Percentiles rank a stretch among this genome's conserved stretches.
Evolutionary conservation across 2,888 invertebrate genomes (phyloP).

Genomic region (Oscheius sp.): DNA sequence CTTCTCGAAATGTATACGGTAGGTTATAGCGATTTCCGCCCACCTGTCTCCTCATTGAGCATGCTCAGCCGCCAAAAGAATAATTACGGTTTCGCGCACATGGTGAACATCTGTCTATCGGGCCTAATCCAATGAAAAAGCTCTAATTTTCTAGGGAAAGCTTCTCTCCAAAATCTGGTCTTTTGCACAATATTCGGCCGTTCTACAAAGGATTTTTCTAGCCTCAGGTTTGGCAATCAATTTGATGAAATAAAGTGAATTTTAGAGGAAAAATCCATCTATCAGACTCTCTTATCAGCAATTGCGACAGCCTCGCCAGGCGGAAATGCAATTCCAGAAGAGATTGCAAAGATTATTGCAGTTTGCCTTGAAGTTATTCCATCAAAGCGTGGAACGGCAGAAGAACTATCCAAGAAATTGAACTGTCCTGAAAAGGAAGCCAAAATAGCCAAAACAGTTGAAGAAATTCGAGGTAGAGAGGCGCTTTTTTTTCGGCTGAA

Average conservation of each 20-base stretch:
- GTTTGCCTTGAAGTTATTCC: neutral
- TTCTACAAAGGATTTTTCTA: slow-evolving; percentile 23
- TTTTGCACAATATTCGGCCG: slow-evolving; percentile 34
- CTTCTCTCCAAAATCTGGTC: slow-evolving; percentile 30
- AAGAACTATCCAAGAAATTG: too few species aligned
- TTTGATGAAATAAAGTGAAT: neutral
- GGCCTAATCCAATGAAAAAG: neutral
- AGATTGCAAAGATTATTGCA: neutral
- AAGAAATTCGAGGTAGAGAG: slow-evolving; percentile 14
- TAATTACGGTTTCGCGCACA: too few species aligned
- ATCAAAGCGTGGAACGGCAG: too few species aligned
- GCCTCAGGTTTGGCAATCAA: slow-evolving; percentile 2
- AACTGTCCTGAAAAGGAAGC: neutral
- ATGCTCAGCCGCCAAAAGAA: too few species aligned
- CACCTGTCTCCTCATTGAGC: too few species aligned
- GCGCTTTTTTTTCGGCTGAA: too few species aligned
- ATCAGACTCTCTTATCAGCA: neutral
- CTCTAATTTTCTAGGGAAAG: slow-evolving; percentile 10
- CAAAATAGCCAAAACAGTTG: neutral
- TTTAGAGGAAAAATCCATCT: slow-evolving; percentile 9
- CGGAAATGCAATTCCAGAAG: neutral
- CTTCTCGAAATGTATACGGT: slow-evolving; percentile 78
- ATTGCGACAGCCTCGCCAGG: neutral
- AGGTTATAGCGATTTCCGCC: too few species aligned
- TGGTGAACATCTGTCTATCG: too few species aligned